phyloP scores from a whole-genome alignment of 1,140 invertebrate species.

The Drosophila willistoni region DNA sequence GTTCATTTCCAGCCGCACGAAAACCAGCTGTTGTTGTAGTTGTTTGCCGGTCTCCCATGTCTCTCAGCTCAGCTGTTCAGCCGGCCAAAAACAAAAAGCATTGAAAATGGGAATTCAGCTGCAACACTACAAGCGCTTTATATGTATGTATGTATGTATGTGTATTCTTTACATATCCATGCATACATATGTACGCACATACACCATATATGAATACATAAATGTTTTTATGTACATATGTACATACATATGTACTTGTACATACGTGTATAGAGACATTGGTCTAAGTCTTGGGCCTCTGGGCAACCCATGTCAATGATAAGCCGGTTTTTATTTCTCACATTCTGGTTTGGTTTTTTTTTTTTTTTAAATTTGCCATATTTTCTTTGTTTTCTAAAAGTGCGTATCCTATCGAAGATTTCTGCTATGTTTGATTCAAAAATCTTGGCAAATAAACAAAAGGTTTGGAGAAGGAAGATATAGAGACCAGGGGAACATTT shows the following conservation, averaged over 20 bases:
- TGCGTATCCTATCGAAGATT: constrained; percentile 1
- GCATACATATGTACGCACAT: neutral
- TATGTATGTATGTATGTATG: constrained; percentile 28
- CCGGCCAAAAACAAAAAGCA: constrained; percentile 42
- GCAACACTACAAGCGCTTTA: constrained; percentile 73
- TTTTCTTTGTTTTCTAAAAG: constrained; percentile 73
- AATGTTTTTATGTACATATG: constrained; percentile 4
- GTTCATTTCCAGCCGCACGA: constrained; percentile 22
- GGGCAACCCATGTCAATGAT: constrained; percentile 28
- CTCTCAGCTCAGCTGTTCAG: constrained; percentile 65
- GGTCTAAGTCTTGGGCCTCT: constrained; percentile 28
- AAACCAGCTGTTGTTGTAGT: constrained; percentile 77
- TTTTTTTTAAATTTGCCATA: constrained; percentile 54
- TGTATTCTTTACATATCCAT: constrained; percentile 26
- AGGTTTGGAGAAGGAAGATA: constrained; percentile 27
- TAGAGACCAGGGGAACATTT: constrained; percentile 13
- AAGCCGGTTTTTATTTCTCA: constrained; percentile 47
- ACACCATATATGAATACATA: neutral
- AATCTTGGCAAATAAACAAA: constrained; percentile 50
- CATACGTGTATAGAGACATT: constrained; percentile 33
- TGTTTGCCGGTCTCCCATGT: constrained; percentile 45
- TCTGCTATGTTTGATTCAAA: constrained; percentile 45
- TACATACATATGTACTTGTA: neutral
- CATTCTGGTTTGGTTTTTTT: constrained; percentile 22
- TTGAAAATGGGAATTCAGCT: constrained; percentile 67